Base-by-base conservation (phyloP, 2,113 vertebrate species). In the Menura novaehollandiae region DNA sequence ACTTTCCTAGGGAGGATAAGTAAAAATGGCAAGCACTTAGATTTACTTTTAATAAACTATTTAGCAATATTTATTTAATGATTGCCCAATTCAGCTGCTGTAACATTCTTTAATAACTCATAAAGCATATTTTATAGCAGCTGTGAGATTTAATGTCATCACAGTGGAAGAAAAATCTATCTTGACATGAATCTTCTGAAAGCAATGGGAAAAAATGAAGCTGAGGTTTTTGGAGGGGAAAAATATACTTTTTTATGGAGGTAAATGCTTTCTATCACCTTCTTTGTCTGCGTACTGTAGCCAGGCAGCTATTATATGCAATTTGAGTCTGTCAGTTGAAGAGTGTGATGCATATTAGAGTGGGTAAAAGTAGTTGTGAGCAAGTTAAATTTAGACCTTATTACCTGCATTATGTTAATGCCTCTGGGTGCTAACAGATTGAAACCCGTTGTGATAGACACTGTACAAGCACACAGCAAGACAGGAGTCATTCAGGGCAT, bases 331-430 rank as follows among this genome's bases (percentile, higher is more conserved):
- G 86, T 81, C 95, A 91, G 32, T 59, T 78, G 86, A 94, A 78
- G 80, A 83, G 92, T 53, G 46, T 78, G 91, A 88, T 94, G 90
- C 85, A 87, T 87, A 95, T 96, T 91, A 96, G 92, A 92, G 83
- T 46, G 88, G 58, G 79, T 72, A 93, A 96, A 93, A 94, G 93
- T 71, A 94, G 95, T 89, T 96, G 88, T 75, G 93, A 94, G 91
- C 95, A 87, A 93, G 88, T 94, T 96, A 97, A 94, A 96, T 96
- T 94, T 96, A 96, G 92, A 85, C 83, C 88, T 91, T 89, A 97
- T 96, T 95, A 97, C 95, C 95, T 95, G 95, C 85, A 93, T 96
- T 94, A 94, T 96, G 96, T 91, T 96, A 96, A 96, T 97, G 92
- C 92, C 90, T 94, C 66, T 92, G 91, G 96, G 90, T 93, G 95